phyloP scores from a whole-genome alignment of 2,797 vertebrate genomes.

The Taenioides sp. region DNA sequence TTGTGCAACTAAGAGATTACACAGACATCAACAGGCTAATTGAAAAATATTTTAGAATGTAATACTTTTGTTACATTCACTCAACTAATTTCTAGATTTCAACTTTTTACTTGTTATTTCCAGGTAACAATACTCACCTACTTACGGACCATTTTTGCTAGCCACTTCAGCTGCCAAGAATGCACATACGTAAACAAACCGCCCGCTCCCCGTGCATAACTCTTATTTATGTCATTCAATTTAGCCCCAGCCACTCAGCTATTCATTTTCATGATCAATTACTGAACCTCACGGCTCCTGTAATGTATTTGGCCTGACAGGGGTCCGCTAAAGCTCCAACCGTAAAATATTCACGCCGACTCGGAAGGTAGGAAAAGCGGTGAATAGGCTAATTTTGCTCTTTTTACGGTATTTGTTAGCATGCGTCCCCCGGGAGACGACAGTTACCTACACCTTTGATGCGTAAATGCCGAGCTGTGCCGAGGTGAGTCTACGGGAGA shows the following conservation, averaged over 20 bases:
- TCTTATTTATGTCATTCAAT: conserved; percentile 81
- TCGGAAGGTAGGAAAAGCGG: conserved; percentile 35
- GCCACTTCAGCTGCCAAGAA: not conserved
- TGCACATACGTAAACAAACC: conserved; percentile 57
- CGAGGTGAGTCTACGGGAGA: conserved; percentile 35
- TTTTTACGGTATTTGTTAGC: conserved; percentile 53
- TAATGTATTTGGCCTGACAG: conserved; percentile 67
- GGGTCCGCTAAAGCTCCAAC: conserved; percentile 35
- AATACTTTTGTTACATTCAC: too few species aligned
- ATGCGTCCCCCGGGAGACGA: conserved; percentile 47
- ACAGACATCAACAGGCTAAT: too few species aligned
- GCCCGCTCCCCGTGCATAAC: conserved; percentile 67
- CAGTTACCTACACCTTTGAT: conserved; percentile 68
- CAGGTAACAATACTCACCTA: not conserved
- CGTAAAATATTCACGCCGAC: conserved; percentile 51
- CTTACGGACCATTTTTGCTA: not conserved
- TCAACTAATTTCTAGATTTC: conserved; percentile 1
- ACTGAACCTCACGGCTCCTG: conserved; percentile 74
- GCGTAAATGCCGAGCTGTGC: conserved; percentile 42
- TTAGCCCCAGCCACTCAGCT: conserved; percentile 67
- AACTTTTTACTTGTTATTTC: not conserved
- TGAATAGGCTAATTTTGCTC: conserved; percentile 54
- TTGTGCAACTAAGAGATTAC: too few species aligned
- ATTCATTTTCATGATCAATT: conserved; percentile 82
- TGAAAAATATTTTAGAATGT: too few species aligned